Evolutionary conservation across 2,888 invertebrate species (phyloP), one percentile per base, ranked within the genome.

Genomic region (Leistus spinibarbis): DNA sequence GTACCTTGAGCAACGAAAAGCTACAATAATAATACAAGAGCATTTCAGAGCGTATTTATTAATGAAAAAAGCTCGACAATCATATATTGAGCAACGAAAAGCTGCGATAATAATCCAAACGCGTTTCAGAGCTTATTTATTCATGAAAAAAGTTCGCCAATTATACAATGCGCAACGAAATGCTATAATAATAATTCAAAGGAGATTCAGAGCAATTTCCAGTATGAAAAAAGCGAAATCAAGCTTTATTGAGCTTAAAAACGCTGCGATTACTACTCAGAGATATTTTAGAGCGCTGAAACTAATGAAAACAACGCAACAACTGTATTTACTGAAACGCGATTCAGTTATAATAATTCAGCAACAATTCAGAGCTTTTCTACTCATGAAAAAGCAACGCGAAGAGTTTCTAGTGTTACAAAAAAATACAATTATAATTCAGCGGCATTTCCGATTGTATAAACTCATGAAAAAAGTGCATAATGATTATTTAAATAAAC

Each of bases 191-290:
- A 20, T 77, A 1, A 64, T 88, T 16, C 87, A 88, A 77, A 84
- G 77, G 72, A 81, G 76, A 16, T 90, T 86, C 78, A 86, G 88
- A 24, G 86, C 85, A 53, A 81, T 86, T 1, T n/a, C n/a, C n/a
- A n/a, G n/a, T 5, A 40, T 40, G 40, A 40, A 40, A 40, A 40
- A 40, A 5, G 40, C 40, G 40, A 40, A 40, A 40, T 40, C n/a
- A n/a, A n/a, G n/a, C n/a, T n/a, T n/a, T n/a, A n/a, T n/a, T n/a
- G 10, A 57, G 10, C 17, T 2, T 57, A 19, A 57, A n/a, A 19
- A 57, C 7, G 16, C 2, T 57, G 57, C 57, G 20, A 40, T 17
- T 67, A 57, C 17, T 7, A 71, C 65, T 74, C 40, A 77, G 62
- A 69, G 69, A 2, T 3, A 60, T 7, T n/a, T 56, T 69, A 40